Evolutionary conservation across 2,888 invertebrate genomes (phyloP), one percentile per base, ranked within the genome.

Genomic region (Nomada ruficornis): DNA sequence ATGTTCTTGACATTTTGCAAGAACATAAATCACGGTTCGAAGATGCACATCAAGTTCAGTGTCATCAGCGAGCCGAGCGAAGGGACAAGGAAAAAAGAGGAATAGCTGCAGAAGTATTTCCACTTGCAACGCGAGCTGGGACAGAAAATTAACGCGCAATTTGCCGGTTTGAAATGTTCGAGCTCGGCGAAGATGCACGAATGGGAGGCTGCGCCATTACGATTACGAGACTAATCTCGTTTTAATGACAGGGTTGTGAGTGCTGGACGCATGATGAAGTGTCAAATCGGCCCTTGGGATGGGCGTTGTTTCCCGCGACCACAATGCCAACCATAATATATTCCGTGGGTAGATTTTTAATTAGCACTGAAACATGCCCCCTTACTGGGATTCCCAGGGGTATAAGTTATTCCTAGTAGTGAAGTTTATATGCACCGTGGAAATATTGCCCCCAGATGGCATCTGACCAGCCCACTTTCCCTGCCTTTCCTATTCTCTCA

Each of bases 171-270:
- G 86, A 75, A 73, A 65, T 60, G 60, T 55, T 70, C 63, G 47
- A 57, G 47, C 15, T 5, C 36, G 54, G 42, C 72, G 54, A 55
- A 73, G 47, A 55, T 50, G 60, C n/a, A n/a, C 62, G 64, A 57
- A 70, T 65, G 77, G 62, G 47, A 65, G 84, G 80, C 77, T 74
- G 82, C 79, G 78, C 83, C 82, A 71, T 88, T 83, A 90, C 89
- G 89, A 92, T 92, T 90, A 90, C 90, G 80, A 89, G 90, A 90
- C 93, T 94, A 93, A 94, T 93, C 92, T 93, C 86, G 89, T 93
- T 94, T 94, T 94, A 94, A 94, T 94, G 93, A 94, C 92, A 89
- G 93, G 93, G 91, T 93, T 90, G 89, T 85, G 89, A 84, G 86
- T 87, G 90, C 89, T 90, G 81, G 89, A 89, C 91, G 91, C 92